phyloP scores from a whole-genome alignment of 2,888 invertebrate genomes.

The Ophion obscuratus region DNA sequence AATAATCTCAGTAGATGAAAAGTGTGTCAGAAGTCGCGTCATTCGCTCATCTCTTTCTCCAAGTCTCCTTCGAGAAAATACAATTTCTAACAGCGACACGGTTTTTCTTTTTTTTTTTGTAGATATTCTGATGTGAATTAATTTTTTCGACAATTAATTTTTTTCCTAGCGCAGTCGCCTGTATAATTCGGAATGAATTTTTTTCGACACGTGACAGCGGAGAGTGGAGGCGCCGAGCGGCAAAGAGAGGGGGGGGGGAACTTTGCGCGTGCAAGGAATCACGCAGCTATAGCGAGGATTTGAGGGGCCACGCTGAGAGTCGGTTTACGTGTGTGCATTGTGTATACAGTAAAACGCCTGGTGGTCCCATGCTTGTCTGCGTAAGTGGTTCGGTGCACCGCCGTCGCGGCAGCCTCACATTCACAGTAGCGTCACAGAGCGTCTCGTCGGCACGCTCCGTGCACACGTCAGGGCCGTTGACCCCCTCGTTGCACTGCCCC shows the following conservation, averaged over 20 bases:
- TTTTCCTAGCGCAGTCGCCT: too few species aligned
- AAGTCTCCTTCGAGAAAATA: not conserved
- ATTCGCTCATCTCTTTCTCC: not conserved
- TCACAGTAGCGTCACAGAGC: slow-evolving; percentile 65
- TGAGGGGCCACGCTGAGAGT: not conserved
- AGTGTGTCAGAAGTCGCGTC: not conserved
- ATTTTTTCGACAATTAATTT: too few species aligned
- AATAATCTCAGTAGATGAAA: not conserved
- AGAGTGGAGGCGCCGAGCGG: not conserved
- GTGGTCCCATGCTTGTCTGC: slow-evolving; percentile 22
- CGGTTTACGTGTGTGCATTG: not conserved
- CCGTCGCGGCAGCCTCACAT: slow-evolving; percentile 42
- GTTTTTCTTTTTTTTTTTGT: not conserved
- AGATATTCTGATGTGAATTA: too few species aligned
- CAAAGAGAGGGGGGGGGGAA: not conserved
- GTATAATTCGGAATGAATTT: too few species aligned
- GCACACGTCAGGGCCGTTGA: slow-evolving; percentile 81
- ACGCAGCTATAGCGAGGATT: slow-evolving; percentile 19
- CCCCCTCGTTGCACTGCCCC: slow-evolving; percentile 71
- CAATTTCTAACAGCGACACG: not conserved
- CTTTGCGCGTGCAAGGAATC: slow-evolving; percentile 27
- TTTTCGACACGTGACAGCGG: too few species aligned
- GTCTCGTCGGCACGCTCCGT: slow-evolving; percentile 79
- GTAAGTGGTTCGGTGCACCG: slow-evolving; percentile 48
- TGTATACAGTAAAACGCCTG: not conserved